Percentiles rank a stretch among this genome's conserved stretches.
phyloP scores from a whole-genome alignment of 2,797 vertebrate genomes.

The Dipus sagitta region DNA sequence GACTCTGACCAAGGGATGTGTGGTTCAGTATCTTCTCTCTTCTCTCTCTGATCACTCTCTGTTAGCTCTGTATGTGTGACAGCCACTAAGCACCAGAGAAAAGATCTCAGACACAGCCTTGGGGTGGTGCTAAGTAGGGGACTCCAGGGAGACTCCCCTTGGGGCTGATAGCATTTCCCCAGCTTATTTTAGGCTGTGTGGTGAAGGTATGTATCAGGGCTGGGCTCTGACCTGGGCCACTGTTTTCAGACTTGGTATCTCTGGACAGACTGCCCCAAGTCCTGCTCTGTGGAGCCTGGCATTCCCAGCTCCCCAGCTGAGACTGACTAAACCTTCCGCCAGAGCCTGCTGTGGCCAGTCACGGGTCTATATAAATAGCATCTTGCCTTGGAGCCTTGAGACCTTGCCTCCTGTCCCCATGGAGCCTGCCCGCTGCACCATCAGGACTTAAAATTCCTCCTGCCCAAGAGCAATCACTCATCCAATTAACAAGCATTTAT shows the following conservation, averaged over 20 bases:
- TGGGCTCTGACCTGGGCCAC: background rate
- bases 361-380: background rate
- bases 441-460: constrained; percentile 20
- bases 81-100: background rate
- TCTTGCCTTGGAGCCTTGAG: background rate
- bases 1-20: fast-evolving
- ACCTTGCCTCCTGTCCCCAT: background rate
- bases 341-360: background rate
- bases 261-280: background rate
- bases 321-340: background rate
- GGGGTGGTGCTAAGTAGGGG: background rate
- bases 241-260: background rate
- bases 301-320: background rate
- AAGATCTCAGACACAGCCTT: background rate
- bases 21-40: background rate
- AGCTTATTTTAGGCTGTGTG: background rate
- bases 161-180: background rate
- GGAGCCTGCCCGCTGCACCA: background rate
- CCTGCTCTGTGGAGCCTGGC: background rate
- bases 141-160: background rate
- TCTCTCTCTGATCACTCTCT: background rate
- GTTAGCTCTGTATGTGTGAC: background rate
- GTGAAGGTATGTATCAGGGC: background rate
- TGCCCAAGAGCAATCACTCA: background rate
- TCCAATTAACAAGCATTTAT: constrained; percentile 53